Base-by-base conservation (phyloP, 2,113 vertebrate genomes). In the Piaya cayana region DNA sequence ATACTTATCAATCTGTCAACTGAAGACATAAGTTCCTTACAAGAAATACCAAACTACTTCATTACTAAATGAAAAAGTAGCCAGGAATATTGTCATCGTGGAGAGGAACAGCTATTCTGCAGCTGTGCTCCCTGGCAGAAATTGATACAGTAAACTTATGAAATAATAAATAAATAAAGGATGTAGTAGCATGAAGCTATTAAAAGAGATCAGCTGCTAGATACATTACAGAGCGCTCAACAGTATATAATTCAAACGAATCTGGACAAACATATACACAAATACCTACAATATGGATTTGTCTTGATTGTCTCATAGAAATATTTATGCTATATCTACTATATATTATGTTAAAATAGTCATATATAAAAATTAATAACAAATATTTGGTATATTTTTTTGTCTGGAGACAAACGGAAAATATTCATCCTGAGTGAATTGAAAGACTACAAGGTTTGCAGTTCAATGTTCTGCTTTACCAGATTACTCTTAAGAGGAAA, bases 151-250 rank as follows among this genome's bases (percentile, higher is more conserved):
- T 43, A 82, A 89, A 65, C 43, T 91, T 92, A 82, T 82, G 82
- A 92, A 91, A 67, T 94, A 94, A 96, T 91, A 96, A 95, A 94
- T 93, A 96, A 96, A 96, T 95, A 96, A 95, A 96, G 56, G 81
- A 92, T 95, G 92, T 12, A 79, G 78, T 96, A 82, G 84, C 93
- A 84, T 36, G 78, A 82, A 91, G 81, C 92, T 95, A 94, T 92
- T 96, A 37, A 78, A 95, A 82, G 92, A 69, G 74, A 95, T 92
- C 93, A 95, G 92, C 93, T 96, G 92, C 91, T 88, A 18, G 19
- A 88, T 19, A 80, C 53, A 90, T 79, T 90, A 85, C 58, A 60
- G 60, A 90, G 29, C 27, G 49, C 39, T 60, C 82, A 82, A 23
- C 67, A 64, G 42, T 12, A 42, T 17, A 52, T 2, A 43, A 70